phyloP scores from a whole-genome alignment of 92 coral and sea anemone species.

The Plumapathes pennacea region DNA sequence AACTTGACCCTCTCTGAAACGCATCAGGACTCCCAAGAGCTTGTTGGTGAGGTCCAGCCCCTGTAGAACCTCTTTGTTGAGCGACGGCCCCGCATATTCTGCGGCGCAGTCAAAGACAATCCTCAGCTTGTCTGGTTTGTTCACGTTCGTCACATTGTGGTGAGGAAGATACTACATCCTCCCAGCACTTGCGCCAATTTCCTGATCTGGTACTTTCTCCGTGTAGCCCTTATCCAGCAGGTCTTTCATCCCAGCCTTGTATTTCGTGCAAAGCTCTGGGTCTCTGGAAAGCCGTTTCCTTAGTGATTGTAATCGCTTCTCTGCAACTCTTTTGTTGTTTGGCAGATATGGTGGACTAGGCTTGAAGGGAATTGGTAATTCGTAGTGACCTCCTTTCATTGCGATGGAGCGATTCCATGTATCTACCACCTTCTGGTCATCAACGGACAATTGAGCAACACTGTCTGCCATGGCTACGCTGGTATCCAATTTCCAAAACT shows the following conservation, averaged over 20 bases:
- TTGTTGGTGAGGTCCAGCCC: too few species aligned
- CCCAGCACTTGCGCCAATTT: slow-evolving; percentile 19
- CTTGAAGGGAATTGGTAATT: slow-evolving; percentile 31
- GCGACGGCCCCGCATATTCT: slow-evolving; percentile 21
- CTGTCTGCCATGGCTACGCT: slow-evolving; percentile 9
- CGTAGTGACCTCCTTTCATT: slow-evolving; percentile 12
- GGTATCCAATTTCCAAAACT: slow-evolving; percentile 26
- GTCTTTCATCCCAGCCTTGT: slow-evolving; percentile 33
- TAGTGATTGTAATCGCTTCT: slow-evolving; percentile 38
- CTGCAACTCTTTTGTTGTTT: slow-evolving; percentile 26
- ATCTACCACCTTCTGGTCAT: slow-evolving; percentile 19
- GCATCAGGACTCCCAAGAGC: too few species aligned
- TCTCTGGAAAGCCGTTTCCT: slow-evolving; percentile 16
- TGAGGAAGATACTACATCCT: too few species aligned
- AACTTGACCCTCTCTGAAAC: too few species aligned
- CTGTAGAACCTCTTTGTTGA: too few species aligned
- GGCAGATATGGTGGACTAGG: slow-evolving; percentile 15
- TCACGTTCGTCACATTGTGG: slow-evolving; percentile 18
- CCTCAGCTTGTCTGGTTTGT: slow-evolving; percentile 44
- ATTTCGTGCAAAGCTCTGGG: slow-evolving; percentile 18
- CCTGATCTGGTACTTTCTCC: slow-evolving; percentile 28
- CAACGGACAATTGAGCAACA: slow-evolving; percentile 16
- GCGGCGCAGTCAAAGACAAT: slow-evolving; percentile 60
- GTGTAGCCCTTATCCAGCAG: slow-evolving; percentile 42
- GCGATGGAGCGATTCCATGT: slow-evolving; percentile 4